Conservation (phyloP, 2,113 vertebrate species). For the Naja naja region DNA sequence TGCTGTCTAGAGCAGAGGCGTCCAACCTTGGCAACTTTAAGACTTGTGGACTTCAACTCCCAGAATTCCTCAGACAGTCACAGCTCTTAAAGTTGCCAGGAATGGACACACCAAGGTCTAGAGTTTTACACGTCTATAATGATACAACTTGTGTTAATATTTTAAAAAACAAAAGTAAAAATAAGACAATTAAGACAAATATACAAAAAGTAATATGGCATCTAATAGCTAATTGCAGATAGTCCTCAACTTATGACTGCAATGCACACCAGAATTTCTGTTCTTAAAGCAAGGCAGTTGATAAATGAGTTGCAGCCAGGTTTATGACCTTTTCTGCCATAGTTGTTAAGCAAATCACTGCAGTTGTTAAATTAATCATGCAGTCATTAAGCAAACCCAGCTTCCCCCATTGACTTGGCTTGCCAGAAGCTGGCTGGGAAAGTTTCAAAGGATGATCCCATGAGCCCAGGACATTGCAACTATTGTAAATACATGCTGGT, state of each 20-base stretch:
- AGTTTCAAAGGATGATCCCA: background rate
- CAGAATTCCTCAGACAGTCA: background rate
- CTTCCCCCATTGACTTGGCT: background rate
- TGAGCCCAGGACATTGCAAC: background rate
- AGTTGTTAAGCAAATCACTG: background rate
- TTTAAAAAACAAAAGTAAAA: background rate
- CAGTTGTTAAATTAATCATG: background rate
- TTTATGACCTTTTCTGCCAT: background rate
- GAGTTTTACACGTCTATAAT: background rate
- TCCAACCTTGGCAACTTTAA: background rate
- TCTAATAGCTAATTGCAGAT: background rate
- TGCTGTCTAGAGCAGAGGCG: background rate
- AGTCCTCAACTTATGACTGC: background rate
- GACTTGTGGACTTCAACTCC: background rate
- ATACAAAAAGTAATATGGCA: background rate
- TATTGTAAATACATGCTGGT: background rate
- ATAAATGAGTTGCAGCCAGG: background rate
- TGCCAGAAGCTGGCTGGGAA: background rate
- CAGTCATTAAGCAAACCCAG: background rate
- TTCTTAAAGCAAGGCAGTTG: background rate
- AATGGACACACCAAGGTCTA: background rate
- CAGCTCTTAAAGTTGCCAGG: background rate
- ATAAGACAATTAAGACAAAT: background rate
- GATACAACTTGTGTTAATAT: conserved; percentile 15
- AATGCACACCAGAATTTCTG: background rate